These are phyloP conservation scores for Rhopalosiphum padi DNA, from an alignment of 1,140 invertebrate genomes.

Conservation along the genomic window DNA sequence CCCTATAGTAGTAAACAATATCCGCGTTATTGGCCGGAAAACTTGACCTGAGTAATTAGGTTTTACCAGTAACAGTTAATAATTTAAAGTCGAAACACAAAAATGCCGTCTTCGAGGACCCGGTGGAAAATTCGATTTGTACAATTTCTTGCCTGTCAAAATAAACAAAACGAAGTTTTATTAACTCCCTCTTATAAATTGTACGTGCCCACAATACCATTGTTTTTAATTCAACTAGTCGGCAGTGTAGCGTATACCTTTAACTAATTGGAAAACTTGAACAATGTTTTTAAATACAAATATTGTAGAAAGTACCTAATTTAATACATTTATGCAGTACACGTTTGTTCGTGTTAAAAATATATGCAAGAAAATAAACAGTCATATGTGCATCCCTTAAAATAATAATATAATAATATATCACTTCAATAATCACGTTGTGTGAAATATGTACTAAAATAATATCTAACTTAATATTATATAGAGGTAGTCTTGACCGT, in stretches of 20 bases:
- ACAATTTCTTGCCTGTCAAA: constrained; percentile 35
- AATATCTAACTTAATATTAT: too few species aligned
- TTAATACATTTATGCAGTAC: neutral
- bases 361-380: neutral
- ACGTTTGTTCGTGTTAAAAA: neutral
- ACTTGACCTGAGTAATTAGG: constrained; percentile 8
- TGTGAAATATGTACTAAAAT: too few species aligned
- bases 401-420: too few species aligned
- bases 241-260: neutral
- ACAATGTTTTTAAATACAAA: constrained; percentile 32
- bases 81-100: constrained; percentile 11
- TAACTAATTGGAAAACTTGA: constrained; percentile 30
- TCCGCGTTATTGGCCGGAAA: neutral
- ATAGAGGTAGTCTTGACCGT: too few species aligned
- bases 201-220: constrained; percentile 20
- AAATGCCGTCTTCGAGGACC: neutral
- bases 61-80: constrained; percentile 2
- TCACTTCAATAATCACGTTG: too few species aligned
- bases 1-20: neutral
- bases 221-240: constrained; percentile 28
- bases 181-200: neutral
- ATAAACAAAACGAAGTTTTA: constrained; percentile 43
- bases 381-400: too few species aligned
- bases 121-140: constrained; percentile 24
- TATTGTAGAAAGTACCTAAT: neutral